Conservation (phyloP, 1,140 invertebrate genomes). For the Oryctes rhinoceros region DNA sequence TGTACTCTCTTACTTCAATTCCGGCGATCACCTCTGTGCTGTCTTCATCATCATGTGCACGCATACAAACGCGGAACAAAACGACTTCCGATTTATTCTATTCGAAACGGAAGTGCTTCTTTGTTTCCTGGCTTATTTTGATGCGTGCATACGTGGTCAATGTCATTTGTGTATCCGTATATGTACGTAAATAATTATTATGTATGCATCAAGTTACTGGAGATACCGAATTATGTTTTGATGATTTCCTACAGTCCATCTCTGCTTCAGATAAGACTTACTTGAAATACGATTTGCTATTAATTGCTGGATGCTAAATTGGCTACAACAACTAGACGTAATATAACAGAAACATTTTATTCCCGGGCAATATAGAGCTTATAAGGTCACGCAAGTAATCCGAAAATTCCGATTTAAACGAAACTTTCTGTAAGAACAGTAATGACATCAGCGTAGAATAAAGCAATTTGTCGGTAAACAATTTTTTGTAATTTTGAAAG, state of each 20-base stretch:
- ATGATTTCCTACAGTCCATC: not conserved
- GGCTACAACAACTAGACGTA: too few relatives aligned
- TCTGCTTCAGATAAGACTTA: too few relatives aligned
- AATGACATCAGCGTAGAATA: too few relatives aligned
- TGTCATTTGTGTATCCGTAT: not conserved
- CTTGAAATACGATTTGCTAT: too few relatives aligned
- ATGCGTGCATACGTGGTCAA: not conserved
- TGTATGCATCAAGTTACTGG: not conserved
- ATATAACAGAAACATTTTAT: too few relatives aligned
- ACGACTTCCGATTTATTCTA: constrained; percentile 42
- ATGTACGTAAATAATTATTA: not conserved
- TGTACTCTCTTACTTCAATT: constrained; percentile 20
- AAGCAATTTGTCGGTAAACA: too few relatives aligned
- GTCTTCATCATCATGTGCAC: not conserved
- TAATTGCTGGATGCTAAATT: too few relatives aligned
- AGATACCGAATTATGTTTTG: not conserved
- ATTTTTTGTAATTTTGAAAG: too few relatives aligned
- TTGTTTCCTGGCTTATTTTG: constrained; percentile 7
- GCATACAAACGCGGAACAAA: not conserved
- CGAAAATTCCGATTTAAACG: too few relatives aligned
- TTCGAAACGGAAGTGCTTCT: constrained; percentile 29
- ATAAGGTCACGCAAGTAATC: too few relatives aligned
- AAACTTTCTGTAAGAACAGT: too few relatives aligned
- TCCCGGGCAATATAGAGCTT: too few relatives aligned
- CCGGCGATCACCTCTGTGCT: not conserved